phyloP scores from a whole-genome alignment of 2,797 vertebrate genomes.

The Menidia menidia region DNA sequence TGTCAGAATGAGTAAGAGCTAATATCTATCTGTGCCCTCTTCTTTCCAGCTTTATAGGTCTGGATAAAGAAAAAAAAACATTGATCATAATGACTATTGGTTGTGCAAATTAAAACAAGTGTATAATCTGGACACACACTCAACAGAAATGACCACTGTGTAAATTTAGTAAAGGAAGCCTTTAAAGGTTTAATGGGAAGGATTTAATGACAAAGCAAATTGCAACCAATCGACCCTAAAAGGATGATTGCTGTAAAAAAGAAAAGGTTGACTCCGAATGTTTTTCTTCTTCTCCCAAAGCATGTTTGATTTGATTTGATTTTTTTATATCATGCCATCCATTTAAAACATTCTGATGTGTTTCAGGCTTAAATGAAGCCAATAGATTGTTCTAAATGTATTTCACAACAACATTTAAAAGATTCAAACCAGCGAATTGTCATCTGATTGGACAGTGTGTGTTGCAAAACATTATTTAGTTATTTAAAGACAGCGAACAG shows the following conservation, averaged over 20 bases:
- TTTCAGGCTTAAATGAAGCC: background rate
- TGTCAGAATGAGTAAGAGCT: slow-evolving; percentile 49
- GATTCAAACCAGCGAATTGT: background rate
- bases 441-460: background rate
- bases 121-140: too few species aligned
- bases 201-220: background rate
- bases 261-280: background rate
- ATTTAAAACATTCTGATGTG: background rate
- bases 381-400: background rate
- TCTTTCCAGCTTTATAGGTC: background rate
- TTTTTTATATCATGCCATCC: too few species aligned
- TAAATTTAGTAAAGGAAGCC: too few species aligned
- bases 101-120: background rate
- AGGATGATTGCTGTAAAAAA: background rate
- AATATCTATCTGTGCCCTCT: background rate
- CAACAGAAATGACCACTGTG: too few species aligned
- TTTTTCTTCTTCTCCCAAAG: background rate
- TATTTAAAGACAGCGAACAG: slow-evolving; percentile 15
- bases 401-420: background rate
- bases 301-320: background rate
- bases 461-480: background rate
- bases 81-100: too few species aligned
- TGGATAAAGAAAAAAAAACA: background rate
- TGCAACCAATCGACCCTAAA: background rate
- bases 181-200: background rate